Percentiles rank a stretch among this genome's conserved stretches.
Evolutionary conservation across 2,113 vertebrate species (phyloP).

Genomic region (Prunella fulvescens): DNA sequence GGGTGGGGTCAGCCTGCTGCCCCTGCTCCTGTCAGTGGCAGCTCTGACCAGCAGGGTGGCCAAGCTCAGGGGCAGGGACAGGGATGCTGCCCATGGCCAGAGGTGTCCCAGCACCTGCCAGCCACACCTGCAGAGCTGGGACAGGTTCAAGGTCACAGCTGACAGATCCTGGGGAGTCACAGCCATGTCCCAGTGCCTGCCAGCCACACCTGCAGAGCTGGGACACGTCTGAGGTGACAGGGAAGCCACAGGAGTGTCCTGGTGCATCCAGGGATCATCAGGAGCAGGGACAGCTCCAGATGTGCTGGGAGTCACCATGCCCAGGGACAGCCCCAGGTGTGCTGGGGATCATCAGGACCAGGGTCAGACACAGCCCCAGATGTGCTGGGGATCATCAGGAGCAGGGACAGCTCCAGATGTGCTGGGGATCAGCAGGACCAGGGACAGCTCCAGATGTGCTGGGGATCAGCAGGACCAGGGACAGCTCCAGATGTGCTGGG

Average conservation of each 20-base stretch:
- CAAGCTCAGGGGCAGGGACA: not conserved
- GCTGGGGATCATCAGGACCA: not conserved
- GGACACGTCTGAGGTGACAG: not conserved
- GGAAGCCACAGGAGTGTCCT: not conserved
- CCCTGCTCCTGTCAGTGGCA: not conserved
- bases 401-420: not conserved
- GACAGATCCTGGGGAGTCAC: not conserved
- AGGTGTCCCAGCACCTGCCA: accelerated
- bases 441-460: not conserved
- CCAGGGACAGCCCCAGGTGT: not conserved
- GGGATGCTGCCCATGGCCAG: not conserved
- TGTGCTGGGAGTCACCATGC: not conserved
- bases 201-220: not conserved
- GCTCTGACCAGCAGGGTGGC: accelerated
- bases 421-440: too few relatives aligned
- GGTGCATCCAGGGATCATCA: not conserved
- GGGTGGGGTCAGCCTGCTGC: accelerated
- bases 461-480: too few relatives aligned
- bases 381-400: not conserved
- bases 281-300: not conserved
- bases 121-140: not conserved
- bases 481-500: not conserved
- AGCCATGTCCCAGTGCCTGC: not conserved
- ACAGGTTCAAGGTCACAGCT: too few relatives aligned
- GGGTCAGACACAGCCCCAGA: accelerated